Conservation (phyloP, 2,888 invertebrate genomes). For the Lepas anatifera region DNA sequence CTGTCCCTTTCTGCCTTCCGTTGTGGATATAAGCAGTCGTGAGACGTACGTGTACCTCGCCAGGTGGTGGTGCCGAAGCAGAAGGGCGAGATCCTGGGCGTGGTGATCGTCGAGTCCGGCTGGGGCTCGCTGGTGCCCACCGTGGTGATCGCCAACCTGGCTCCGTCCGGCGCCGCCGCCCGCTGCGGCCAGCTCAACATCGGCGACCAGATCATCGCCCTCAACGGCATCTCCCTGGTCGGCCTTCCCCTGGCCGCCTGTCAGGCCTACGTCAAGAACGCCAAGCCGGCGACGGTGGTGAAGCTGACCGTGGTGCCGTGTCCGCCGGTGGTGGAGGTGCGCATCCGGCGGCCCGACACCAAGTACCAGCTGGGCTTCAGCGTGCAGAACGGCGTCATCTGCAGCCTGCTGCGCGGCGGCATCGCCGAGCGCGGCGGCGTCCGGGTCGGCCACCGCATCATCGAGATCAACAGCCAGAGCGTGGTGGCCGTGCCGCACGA, state of each 20-base stretch:
- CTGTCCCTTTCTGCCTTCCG: too few species aligned
- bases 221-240: constrained; percentile 96
- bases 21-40: too few species aligned
- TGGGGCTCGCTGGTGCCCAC: constrained; percentile 99
- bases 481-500: constrained; percentile 99
- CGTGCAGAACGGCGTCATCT: constrained; percentile 99
- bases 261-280: constrained; percentile 93
- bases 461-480: constrained; percentile 99
- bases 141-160: constrained; percentile 96
- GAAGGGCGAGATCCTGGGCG: constrained; percentile 94
- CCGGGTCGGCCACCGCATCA: constrained; percentile 96
- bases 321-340: constrained; percentile 98
- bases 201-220: constrained; percentile 98
- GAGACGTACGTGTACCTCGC: too few species aligned
- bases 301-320: constrained; percentile 98
- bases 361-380: constrained; percentile 99
- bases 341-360: constrained; percentile 96
- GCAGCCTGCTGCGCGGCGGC: constrained; percentile 92
- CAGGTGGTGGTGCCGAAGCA: constrained; percentile 96
- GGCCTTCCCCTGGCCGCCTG: constrained; percentile 95
- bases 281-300: constrained; percentile 95
- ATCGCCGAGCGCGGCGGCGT: constrained; percentile 99
- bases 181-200: constrained; percentile 97
- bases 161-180: constrained; percentile 93
- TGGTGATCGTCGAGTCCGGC: constrained; percentile 98